Conservation (phyloP, 2,797 vertebrate genomes). For the Odontamblyopus lacepedii region DNA sequence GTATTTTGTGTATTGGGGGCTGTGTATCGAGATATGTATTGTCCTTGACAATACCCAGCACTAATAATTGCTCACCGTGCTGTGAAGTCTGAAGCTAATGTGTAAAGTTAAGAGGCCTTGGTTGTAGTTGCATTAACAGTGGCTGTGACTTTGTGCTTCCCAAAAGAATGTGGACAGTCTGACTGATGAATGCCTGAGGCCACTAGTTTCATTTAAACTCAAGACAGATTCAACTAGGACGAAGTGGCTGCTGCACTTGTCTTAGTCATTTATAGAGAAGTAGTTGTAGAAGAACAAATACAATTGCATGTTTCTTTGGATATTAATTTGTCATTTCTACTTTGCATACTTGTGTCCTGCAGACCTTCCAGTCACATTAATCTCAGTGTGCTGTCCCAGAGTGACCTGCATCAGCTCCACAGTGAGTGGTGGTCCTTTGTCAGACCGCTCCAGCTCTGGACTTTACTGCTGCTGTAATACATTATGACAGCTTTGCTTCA, state of each 20-base stretch:
- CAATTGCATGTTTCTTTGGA: slow-evolving; percentile 28
- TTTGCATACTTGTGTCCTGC: slow-evolving; percentile 22
- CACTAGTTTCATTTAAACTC: slow-evolving; percentile 47
- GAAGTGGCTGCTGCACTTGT: slow-evolving; percentile 24
- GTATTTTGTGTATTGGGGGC: too few species aligned
- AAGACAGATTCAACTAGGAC: slow-evolving; percentile 34
- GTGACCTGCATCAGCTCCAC: slow-evolving; percentile 47
- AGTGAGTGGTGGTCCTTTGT: slow-evolving; percentile 54
- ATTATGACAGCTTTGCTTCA: slow-evolving; percentile 43
- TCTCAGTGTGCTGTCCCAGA: slow-evolving; percentile 35
- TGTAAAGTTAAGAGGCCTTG: slow-evolving; percentile 36
- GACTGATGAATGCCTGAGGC: slow-evolving; percentile 29
- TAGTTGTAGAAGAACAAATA: slow-evolving; percentile 42
- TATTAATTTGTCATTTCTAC: slow-evolving; percentile 14
- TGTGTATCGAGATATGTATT: neutral
- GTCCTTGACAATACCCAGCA: neutral
- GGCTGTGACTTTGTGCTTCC: slow-evolving; percentile 25
- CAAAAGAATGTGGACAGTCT: slow-evolving; percentile 19
- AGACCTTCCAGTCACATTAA: slow-evolving; percentile 40
- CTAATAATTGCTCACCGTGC: slow-evolving; percentile 29
- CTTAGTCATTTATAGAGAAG: slow-evolving; percentile 35
- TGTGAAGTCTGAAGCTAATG: slow-evolving; percentile 42
- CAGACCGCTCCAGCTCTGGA: slow-evolving; percentile 36
- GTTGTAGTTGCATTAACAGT: slow-evolving; percentile 31
- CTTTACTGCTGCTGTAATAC: slow-evolving; percentile 51